Percentiles rank a stretch among this genome's conserved stretches.
Conservation (phyloP, 2,113 vertebrate genomes). For the Salvelinus sp. region DNA sequence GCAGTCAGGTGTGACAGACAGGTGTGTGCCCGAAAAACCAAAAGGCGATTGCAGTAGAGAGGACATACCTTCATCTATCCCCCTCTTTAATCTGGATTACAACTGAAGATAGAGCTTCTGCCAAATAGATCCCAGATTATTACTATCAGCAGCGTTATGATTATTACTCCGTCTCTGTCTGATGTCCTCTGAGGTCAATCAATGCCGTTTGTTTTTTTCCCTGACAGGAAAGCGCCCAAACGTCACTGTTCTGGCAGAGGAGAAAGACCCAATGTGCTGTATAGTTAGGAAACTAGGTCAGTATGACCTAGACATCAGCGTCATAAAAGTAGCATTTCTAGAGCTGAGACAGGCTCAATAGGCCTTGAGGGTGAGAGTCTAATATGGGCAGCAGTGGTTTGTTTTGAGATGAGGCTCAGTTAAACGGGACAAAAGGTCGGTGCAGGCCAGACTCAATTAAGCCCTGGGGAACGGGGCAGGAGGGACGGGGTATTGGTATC, state of each 20-base stretch:
- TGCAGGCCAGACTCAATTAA: constrained; percentile 3
- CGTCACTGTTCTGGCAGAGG: neutral
- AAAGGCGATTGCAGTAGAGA: constrained; percentile 16
- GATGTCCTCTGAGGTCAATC: constrained; percentile 5
- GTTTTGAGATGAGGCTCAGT: neutral
- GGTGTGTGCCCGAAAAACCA: neutral
- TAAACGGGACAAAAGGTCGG: neutral
- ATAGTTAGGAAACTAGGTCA: neutral
- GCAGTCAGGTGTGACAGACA: constrained; percentile 9
- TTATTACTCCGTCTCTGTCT: neutral
- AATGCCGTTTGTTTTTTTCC: neutral
- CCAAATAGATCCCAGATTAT: constrained; percentile 40
- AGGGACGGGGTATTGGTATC: too few relatives aligned
- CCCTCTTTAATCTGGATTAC: constrained; percentile 11
- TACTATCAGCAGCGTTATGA: neutral
- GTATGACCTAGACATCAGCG: neutral
- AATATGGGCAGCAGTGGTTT: neutral
- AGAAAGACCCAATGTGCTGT: neutral
- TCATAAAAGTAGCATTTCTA: neutral
- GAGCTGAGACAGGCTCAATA: neutral
- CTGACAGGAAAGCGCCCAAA: neutral
- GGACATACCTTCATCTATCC: constrained; percentile 13
- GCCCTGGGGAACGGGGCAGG: neutral
- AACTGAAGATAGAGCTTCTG: constrained; percentile 28
- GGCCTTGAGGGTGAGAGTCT: neutral